Evolutionary conservation across 2,797 vertebrate species (phyloP), one percentile per base, ranked within the genome.

Genomic region (Karalla daura): DNA sequence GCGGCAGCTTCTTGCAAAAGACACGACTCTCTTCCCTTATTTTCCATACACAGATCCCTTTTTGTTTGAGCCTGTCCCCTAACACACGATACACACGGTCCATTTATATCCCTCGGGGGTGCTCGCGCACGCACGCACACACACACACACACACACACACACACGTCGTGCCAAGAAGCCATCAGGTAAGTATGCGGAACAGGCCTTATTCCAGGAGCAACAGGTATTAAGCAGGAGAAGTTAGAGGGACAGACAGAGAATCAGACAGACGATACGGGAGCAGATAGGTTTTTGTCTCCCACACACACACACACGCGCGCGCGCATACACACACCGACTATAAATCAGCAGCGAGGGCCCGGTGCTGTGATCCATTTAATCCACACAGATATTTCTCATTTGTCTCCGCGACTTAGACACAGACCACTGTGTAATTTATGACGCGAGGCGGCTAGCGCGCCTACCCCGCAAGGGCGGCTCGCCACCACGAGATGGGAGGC

Each of bases 381-480:
- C 80, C 80, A 43, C 63, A n/a, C 8, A 82, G 68, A 76, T 83
- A 75, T 81, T 65, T 78, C 76, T 86, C 49, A 69, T 85, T 79
- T 74, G 75, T 79, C 77, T 78, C 60, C 43, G 27, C 0, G 61
- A 40, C 41, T 62, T 54, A 53, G 37, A 73, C 47, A 18, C 17
- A 44, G 62, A 33, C 9, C 44, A 13, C 32, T 5, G 64, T 64
- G 66, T 69, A 13, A 78, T 70, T 30, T 11, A 40, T 46, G 41
- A 64, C 15, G 24, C 2, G 36, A 47, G 15, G n/a, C 4, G 4
- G 17, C 47, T n/a, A n/a, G n/a, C n/a, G n/a, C n/a, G n/a, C n/a
- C n/a, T n/a, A n/a, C n/a, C n/a, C n/a, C n/a, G n/a, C n/a, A n/a
- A n/a, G n/a, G n/a, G n/a, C n/a, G n/a, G n/a, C n/a, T n/a, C n/a